phyloP scores from a whole-genome alignment of 2,888 invertebrate species.

The Acrobasis consociella region DNA sequence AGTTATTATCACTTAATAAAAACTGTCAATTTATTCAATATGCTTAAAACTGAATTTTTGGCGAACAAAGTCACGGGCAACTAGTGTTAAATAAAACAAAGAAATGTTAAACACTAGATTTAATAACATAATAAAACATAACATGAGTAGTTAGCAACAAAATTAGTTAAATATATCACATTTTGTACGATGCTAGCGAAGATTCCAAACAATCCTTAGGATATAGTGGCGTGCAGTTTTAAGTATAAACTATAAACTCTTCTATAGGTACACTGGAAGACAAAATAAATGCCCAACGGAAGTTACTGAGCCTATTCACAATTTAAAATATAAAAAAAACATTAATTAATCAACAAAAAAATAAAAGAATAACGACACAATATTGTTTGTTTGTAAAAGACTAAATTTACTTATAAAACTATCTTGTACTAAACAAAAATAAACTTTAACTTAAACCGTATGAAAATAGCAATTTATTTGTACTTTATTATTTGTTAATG shows the following conservation, averaged over 20 bases:
- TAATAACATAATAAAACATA: slow-evolving; percentile 35
- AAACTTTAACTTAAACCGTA: not conserved
- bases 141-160: slow-evolving; percentile 42
- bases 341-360: too few species aligned
- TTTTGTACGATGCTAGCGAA: slow-evolving; percentile 48
- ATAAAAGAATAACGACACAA: too few species aligned
- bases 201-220: slow-evolving; percentile 36
- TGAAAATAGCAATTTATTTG: not conserved
- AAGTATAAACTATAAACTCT: slow-evolving; percentile 16
- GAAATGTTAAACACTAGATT: slow-evolving; percentile 40
- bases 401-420: too few species aligned
- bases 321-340: too few species aligned
- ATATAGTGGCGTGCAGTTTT: slow-evolving; percentile 37
- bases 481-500: not conserved
- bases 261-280: slow-evolving; percentile 32
- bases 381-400: too few species aligned
- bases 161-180: slow-evolving; percentile 52
- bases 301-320: too few species aligned
- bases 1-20: too few species aligned
- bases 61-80: too few species aligned
- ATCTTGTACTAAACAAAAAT: too few species aligned
- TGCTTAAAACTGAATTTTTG: too few species aligned
- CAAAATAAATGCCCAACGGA: slow-evolving; percentile 20
- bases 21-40: too few species aligned
- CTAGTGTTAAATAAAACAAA: slow-evolving; percentile 28